Percentiles rank a stretch among this genome's conserved stretches.
phyloP scores from a whole-genome alignment of 2,888 invertebrate genomes.

The Pasiphila rectangulata region DNA sequence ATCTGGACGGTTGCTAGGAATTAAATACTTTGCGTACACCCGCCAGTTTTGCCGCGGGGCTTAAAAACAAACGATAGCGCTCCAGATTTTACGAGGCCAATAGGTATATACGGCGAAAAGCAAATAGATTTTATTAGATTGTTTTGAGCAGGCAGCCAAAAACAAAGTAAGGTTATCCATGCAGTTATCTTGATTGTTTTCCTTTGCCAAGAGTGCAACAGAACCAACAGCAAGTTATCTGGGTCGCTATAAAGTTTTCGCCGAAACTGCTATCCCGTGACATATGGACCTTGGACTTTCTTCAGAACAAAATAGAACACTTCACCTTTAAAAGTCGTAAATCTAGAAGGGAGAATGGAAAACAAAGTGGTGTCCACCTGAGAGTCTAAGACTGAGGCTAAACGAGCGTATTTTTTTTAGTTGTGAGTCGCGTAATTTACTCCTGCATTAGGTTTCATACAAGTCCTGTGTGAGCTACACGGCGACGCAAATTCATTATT shows the following conservation, averaged over 20 bases:
- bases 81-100: no score
- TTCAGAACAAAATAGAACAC: background rate
- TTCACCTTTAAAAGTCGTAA: background rate
- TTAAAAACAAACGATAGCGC: no score
- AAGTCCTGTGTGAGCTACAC: no score
- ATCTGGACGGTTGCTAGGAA: no score
- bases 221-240: background rate
- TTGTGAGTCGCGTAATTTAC: no score
- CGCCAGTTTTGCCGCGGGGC: no score
- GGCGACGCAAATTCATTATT: no score
- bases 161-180: background rate
- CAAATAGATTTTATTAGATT: background rate
- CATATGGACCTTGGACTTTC: background rate
- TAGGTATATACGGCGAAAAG: background rate
- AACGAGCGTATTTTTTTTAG: no score
- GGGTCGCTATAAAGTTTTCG: constrained; percentile 12
- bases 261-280: background rate
- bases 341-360: background rate
- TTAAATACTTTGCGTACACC: no score
- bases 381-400: background rate
- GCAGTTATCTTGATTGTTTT: background rate
- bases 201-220: background rate
- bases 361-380: background rate
- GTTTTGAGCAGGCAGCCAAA: background rate
- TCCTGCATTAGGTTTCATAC: no score